A percentile compares a stretch with the other conserved stretches of the same genome.
phyloP scores from a whole-genome alignment of 2,797 vertebrate genomes.

The Typhlichthys eigenmanni region DNA sequence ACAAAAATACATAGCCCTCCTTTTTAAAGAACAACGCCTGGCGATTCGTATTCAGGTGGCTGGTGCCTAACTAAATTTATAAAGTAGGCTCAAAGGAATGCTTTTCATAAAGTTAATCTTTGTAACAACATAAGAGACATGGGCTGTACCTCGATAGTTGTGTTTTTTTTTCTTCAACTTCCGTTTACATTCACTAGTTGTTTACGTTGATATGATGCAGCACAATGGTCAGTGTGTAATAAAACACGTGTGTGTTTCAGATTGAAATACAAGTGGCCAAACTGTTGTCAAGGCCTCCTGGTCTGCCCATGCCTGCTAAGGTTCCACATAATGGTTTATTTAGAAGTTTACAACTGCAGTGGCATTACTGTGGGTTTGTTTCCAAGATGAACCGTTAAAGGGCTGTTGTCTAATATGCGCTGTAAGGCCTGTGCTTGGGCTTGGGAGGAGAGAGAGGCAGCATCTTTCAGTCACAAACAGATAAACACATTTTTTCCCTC shows the following conservation, averaged over 20 bases:
- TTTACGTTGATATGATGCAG: slow-evolving; percentile 22
- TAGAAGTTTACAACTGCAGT: background rate
- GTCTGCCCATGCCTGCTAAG: background rate
- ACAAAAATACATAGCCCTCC: slow-evolving; percentile 22
- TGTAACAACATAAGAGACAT: slow-evolving; percentile 8
- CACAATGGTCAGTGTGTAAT: slow-evolving; percentile 41
- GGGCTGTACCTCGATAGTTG: background rate
- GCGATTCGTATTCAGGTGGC: background rate
- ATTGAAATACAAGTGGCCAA: slow-evolving; percentile 44
- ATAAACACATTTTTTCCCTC: slow-evolving; percentile 37
- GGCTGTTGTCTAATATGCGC: slow-evolving; percentile 22
- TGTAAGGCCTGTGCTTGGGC: slow-evolving; percentile 38
- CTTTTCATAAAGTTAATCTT: slow-evolving; percentile 17
- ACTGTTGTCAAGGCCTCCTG: background rate
- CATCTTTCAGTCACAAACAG: slow-evolving; percentile 50
- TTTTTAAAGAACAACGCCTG: slow-evolving; percentile 10
- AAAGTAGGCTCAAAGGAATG: slow-evolving; percentile 9
- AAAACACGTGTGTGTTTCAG: slow-evolving; percentile 19
- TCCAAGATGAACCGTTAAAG: background rate
- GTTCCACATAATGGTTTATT: slow-evolving; percentile 4
- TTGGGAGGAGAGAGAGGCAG: slow-evolving; percentile 33
- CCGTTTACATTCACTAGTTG: slow-evolving; percentile 39
- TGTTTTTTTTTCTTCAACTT: slow-evolving; percentile 28
- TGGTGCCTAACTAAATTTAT: slow-evolving; percentile 2
- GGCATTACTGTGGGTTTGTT: background rate